Evolutionary conservation across 2,888 invertebrate genomes (phyloP), one percentile per base, ranked within the genome.

Genomic region (Yponomeuta malinellus): DNA sequence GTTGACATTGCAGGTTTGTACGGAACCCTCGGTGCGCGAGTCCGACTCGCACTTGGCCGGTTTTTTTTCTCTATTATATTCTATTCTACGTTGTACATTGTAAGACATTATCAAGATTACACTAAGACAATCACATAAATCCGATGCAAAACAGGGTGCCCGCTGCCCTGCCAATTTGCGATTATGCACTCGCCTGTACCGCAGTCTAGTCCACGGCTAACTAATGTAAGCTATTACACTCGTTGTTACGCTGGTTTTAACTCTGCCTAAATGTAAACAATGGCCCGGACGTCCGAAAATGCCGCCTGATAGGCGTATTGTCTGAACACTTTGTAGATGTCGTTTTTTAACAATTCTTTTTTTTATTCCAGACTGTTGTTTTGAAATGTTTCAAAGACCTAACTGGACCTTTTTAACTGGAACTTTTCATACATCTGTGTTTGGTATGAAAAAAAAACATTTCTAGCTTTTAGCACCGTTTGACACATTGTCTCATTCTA

Each of bases 251-350:
- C 72, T 74, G 74, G 73, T 71, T 74, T 74, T 73, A 76, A 74
- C 73, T 73, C 73, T 74, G 69, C 72, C 73, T 74, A 76, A 75
- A 81, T 78, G 82, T 83, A 84, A 83, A 82, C 79, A 79, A 79
- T 77, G 75, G 76, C 74, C 52, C 15, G 43, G 33, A 12, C n/a
- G 72, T 63, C 48, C 48, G 52, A 66, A 67, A 71, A 70, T 63
- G 37, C 71, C 64, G 3, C 29, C 52, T 48, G 65, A 48, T 70
- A 43, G 43, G 43, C 43, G 43, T 43, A 66, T 67, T 68, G 63
- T 29, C 66, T 73, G 74, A 78, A 77, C 80, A 81, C 79, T 85
- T 84, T 84, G 82, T 85, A 84, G 84, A 83, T 78, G 73, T 74
- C 73, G 74, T 75, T 74, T 74, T 63, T 70, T 63, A 15, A 15